Base-by-base conservation (phyloP, 2,113 vertebrate genomes). In the Lasiurus cinereus region DNA sequence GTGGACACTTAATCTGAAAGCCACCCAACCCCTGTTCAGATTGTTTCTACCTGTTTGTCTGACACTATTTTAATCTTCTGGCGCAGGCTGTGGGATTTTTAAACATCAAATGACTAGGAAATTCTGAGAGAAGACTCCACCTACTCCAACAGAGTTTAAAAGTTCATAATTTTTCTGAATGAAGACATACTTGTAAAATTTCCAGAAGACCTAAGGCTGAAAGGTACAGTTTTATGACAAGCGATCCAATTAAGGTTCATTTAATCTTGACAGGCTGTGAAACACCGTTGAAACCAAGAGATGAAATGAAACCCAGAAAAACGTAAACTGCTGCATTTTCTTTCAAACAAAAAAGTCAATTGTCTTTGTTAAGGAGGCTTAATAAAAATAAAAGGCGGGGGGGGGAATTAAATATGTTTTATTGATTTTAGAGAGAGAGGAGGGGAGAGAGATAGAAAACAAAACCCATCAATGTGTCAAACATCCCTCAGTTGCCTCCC, bases 141-240 rank as follows among this genome's bases (percentile, higher is more conserved):
- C 78, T 21, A 62, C 67, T 77, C 64, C 46, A 52, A 27, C 27
- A 88, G 54, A 74, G 91, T 83, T 91, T 88, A 78, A 91, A 94
- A 94, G 86, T 95, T 88, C 39, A 94, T 73, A 19, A 39, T 24
- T 85, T 92, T 94, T 73, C 73, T 95, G 73, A 82, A 52, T 52
- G 62, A 94, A 72, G 14, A 50, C 33, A 19, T 22, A 54, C 76
- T 36, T 76, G 59, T 73, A 33, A 67, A 86, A 48, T 70, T 89
- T 90, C 54, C 70, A 50, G 76, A 39, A 87, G 33, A 64, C 13
- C 18, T 12, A 46, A 54, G 33, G n/a, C 87, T 27, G 1, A 52
- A 79, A 33, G 43, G 64, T 83, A 9, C 24, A 43, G 29, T 22
- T 31, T 39, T 18, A 21, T 29, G 69, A 46, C 22, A 50, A 50